These are phyloP conservation scores for Bucorvus abyssinicus DNA, from an alignment of 2,797 vertebrate genomes.

Conservation along the genomic window DNA sequence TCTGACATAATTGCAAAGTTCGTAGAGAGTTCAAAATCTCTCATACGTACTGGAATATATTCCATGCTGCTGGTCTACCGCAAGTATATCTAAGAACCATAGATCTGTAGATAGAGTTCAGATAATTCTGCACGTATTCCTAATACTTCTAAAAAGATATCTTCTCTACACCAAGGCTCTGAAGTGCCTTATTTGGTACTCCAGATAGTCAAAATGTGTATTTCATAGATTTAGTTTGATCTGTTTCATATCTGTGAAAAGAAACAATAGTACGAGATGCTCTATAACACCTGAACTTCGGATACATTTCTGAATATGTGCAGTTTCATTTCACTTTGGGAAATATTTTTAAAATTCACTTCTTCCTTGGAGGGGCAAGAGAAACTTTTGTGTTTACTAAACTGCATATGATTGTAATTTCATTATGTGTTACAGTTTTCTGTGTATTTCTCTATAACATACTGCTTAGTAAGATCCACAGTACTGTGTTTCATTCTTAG, in stretches of 20 bases:
- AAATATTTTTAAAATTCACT: neutral
- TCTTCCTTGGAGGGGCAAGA: neutral
- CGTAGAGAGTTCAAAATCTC: neutral
- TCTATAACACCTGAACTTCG: neutral
- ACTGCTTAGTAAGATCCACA: neutral
- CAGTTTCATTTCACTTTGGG: neutral
- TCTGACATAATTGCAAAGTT: neutral
- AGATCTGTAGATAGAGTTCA: neutral
- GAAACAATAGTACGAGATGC: neutral
- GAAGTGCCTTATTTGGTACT: neutral
- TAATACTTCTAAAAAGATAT: neutral
- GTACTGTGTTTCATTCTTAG: neutral
- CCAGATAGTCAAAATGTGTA: neutral
- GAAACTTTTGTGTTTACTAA: neutral
- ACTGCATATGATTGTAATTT: neutral
- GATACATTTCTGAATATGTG: neutral
- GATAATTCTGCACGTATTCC: neutral
- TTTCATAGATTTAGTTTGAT: neutral
- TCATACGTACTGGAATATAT: neutral
- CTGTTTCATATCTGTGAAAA: neutral
- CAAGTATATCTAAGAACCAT: neutral
- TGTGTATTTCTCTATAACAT: neutral
- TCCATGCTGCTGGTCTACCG: neutral
- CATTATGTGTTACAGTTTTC: neutral
- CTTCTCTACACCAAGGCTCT: neutral